Base-by-base conservation (phyloP, 2,113 vertebrate species). In the Blennius ocellaris region DNA sequence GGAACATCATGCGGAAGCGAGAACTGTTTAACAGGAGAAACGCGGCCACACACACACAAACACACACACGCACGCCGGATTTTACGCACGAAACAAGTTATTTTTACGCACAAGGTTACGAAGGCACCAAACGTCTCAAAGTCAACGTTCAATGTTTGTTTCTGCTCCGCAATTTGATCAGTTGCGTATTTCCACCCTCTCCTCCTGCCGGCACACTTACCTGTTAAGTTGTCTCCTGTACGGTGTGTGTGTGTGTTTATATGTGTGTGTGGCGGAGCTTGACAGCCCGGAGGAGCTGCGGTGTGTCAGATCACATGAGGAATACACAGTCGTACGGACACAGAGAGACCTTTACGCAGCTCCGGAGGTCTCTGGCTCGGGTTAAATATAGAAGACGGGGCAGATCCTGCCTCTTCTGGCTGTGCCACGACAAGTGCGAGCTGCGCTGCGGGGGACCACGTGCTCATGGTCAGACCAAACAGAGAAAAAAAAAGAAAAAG, bases 361-460 rank as follows among this genome's bases (percentile, higher is more conserved):
- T 5, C 9, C 1, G 52, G n/a, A 14, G 1, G 65, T 56, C 56
- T 63, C 8, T 30, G 12, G 68, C 50, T 61, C 5, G 63, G 70
- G 87, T 81, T 92, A 91, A 89, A 89, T 90, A 82, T 92, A 92
- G 91, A 69, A 38, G 67, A 72, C 69, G 15, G 63, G 50, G 14
- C 61, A 55, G 69, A 53, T 15, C 49, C 10, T 37, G 11, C 60
- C 70, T 59, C 74, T 70, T 71, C 55, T 30, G 21, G 81, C 72
- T 44, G 69, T 11, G 21, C 76, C 68, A 73, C 78, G 86, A 69
- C 69, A 67, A 69, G 60, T 50, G 83, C 83, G 38, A 57, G 83
- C 57, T 47, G 57, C 59, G 75, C 79, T 84, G 82, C 14, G 50
- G 8, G 11, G 41, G 10, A 1, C 44, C 51, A 9, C 48, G 15